Percentiles rank a stretch among this genome's conserved stretches.
Evolutionary conservation across 2,888 invertebrate genomes (phyloP).

Genomic region (Eilema griseolum): DNA sequence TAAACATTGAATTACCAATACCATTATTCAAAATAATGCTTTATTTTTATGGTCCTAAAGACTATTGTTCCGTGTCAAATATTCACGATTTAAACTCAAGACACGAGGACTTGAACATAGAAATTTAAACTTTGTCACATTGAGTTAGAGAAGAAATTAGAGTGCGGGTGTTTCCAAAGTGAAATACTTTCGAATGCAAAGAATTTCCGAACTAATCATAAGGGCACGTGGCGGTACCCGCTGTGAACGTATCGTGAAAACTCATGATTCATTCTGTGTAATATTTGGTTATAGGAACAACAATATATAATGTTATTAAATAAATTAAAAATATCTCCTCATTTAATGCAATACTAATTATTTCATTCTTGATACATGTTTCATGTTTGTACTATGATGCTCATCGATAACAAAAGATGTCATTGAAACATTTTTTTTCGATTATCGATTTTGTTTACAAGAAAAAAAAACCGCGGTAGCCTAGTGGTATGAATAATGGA

Average conservation of each 20-base stretch:
- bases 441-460: no score
- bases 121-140: constrained; percentile 13
- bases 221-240: constrained; percentile 70
- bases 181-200: constrained; percentile 59
- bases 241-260: constrained; percentile 53
- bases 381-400: no score
- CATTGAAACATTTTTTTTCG: no score
- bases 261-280: constrained; percentile 56
- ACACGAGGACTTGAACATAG: neutral
- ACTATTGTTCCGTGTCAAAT: constrained; percentile 21
- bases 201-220: constrained; percentile 77
- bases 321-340: no score
- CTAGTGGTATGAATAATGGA: no score
- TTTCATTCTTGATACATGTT: no score
- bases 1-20: constrained; percentile 62
- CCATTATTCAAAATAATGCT: constrained; percentile 38
- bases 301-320: no score
- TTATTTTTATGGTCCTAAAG: constrained; percentile 21
- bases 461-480: no score
- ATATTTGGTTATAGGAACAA: constrained; percentile 41
- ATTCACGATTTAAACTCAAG: constrained; percentile 18
- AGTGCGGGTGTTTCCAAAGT: constrained; percentile 12
- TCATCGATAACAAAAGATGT: no score
- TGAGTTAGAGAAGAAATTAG: constrained; percentile 15
- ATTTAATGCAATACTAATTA: no score